phyloP scores from a whole-genome alignment of 1,140 invertebrate genomes.

The Andricus grossulariae region DNA sequence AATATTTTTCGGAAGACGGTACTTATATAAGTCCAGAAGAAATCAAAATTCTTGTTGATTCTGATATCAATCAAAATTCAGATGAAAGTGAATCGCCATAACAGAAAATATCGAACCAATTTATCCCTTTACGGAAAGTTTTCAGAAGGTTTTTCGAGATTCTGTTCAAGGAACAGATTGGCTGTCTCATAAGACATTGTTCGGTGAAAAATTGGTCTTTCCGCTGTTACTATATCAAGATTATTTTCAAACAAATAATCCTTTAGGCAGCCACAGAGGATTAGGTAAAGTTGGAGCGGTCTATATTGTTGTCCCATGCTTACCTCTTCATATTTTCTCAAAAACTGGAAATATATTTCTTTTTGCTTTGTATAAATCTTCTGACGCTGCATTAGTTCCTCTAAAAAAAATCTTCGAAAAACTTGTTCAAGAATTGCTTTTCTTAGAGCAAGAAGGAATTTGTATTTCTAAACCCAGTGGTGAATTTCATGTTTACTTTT shows the following conservation, averaged over 20 bases:
- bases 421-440: constrained; percentile 37
- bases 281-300: constrained; percentile 44
- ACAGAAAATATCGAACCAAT: constrained; percentile 7
- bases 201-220: constrained; percentile 48
- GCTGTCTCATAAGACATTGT: constrained; percentile 41
- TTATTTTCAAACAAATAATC: constrained; percentile 45
- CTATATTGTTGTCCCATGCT: constrained; percentile 45
- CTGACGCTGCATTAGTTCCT: constrained; percentile 39
- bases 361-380: constrained; percentile 39
- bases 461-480: constrained; percentile 35
- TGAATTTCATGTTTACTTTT: constrained; percentile 36
- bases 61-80: constrained; percentile 2
- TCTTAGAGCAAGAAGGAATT: constrained; percentile 42
- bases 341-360: constrained; percentile 49
- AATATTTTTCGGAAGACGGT: constrained; percentile 34
- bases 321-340: constrained; percentile 39
- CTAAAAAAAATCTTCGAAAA: constrained; percentile 39
- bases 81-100: background rate
- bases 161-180: constrained; percentile 53
- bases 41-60: constrained; percentile 31
- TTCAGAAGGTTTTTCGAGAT: background rate
- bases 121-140: background rate
- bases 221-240: constrained; percentile 57
- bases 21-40: constrained; percentile 41
- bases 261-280: constrained; percentile 48